Evolutionary conservation across 2,797 vertebrate species (phyloP).

Genomic region (Macropus fuliginosus): DNA sequence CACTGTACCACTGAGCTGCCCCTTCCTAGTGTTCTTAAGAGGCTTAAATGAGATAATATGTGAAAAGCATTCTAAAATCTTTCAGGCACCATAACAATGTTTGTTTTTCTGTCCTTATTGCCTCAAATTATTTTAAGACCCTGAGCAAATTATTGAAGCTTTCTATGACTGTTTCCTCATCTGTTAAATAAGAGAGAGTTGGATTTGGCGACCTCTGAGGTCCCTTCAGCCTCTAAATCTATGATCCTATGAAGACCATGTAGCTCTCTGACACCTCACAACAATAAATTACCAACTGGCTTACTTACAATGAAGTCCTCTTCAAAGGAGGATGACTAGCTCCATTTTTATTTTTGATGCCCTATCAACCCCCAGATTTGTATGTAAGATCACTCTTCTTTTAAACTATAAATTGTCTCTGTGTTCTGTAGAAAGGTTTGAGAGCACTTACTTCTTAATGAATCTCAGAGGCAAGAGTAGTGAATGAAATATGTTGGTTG

Average conservation of each 20-base stretch:
- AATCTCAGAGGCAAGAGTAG: conserved; percentile 40
- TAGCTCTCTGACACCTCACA: conserved; percentile 28
- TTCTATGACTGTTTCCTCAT: background rate
- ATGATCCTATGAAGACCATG: background rate
- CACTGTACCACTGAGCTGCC: background rate
- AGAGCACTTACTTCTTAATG: conserved; percentile 4
- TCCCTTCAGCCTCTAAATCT: background rate
- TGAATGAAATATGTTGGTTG: background rate
- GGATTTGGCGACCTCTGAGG: background rate
- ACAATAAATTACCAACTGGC: background rate
- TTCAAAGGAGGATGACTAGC: conserved; percentile 60
- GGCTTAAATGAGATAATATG: background rate
- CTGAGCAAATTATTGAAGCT: background rate
- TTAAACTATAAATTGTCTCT: conserved; percentile 55
- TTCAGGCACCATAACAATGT: background rate
- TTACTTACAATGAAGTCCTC: conserved; percentile 51
- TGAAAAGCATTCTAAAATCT: background rate
- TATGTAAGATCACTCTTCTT: conserved; percentile 57
- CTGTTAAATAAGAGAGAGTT: background rate
- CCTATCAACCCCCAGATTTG: conserved; percentile 51
- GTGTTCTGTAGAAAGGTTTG: conserved; percentile 19
- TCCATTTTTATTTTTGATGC: conserved; percentile 46
- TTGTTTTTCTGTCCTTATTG: background rate
- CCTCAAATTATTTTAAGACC: background rate
- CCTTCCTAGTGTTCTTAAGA: background rate